Conservation (phyloP, 2,797 vertebrate genomes). For the Austrolebias charrua region DNA sequence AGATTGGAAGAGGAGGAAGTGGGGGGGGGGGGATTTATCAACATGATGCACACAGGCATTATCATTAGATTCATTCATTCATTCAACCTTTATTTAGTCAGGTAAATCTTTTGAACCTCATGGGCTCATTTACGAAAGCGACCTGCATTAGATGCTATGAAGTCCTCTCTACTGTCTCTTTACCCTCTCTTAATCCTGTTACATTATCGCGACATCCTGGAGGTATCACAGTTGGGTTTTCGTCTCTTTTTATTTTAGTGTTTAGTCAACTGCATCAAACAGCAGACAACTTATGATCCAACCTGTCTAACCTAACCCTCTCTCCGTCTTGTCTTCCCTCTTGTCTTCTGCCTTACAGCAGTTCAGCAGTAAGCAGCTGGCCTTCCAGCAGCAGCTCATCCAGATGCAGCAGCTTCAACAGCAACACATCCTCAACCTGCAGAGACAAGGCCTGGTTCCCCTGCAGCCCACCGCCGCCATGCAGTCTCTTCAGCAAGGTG, state of each 20-base stretch:
- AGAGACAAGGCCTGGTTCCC: conserved; percentile 95
- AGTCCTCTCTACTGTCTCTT: conserved; percentile 59
- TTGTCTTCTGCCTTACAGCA: conserved; percentile 57
- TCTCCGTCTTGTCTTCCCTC: too few species aligned
- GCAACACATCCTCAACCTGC: conserved; percentile 97
- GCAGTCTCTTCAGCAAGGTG: conserved; percentile 96
- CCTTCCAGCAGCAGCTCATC: conserved; percentile 98
- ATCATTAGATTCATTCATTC: conserved; percentile 70
- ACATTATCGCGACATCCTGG: conserved; percentile 43
- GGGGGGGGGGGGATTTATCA: conserved; percentile 76
- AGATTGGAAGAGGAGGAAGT: conserved; percentile 68
- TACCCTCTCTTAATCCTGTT: conserved; percentile 28
- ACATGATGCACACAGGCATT: conserved; percentile 73
- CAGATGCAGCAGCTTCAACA: conserved; percentile 99
- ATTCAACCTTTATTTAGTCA: too few species aligned
- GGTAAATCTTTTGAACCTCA: too few species aligned
- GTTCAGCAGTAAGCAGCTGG: conserved; percentile 96
- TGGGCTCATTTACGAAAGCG: too few species aligned
- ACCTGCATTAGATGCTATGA: conserved; percentile 60
- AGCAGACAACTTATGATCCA: too few species aligned
- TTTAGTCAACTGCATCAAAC: too few species aligned
- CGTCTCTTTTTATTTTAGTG: background rate
- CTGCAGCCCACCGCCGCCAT: conserved; percentile 91
- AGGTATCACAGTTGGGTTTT: conserved; percentile 51
- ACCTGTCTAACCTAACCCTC: background rate